Conservation (phyloP, 2,113 vertebrate species). For the Dryoscopus gambensis region DNA sequence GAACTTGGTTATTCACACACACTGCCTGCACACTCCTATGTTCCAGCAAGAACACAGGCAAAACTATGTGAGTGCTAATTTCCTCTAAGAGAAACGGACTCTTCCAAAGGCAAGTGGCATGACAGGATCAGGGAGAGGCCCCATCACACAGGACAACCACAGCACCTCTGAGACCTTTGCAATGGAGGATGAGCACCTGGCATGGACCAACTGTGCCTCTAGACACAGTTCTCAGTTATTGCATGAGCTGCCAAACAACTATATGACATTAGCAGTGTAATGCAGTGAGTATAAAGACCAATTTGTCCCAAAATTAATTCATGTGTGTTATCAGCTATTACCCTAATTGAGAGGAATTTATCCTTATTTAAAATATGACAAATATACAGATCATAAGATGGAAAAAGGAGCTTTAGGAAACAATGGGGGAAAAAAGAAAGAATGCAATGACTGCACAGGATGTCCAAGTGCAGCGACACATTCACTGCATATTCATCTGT, state of each 20-base stretch:
- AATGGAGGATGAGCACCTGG: neutral
- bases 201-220: accelerated
- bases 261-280: accelerated
- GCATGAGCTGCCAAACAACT: neutral
- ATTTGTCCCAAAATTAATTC: neutral
- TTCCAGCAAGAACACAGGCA: neutral
- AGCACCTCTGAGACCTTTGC: neutral
- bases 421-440: neutral
- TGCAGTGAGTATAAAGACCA: neutral
- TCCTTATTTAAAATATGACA: neutral
- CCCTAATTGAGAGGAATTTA: neutral
- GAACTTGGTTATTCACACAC: neutral
- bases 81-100: neutral
- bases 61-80: accelerated
- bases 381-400: neutral
- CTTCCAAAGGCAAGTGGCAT: neutral
- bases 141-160: neutral
- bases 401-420: neutral
- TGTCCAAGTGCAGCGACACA: neutral
- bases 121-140: neutral
- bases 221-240: neutral
- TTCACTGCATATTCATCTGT: neutral
- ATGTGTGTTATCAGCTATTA: neutral
- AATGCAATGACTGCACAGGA: neutral
- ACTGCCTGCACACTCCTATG: neutral